Percentiles rank a stretch among this genome's conserved stretches.
Evolutionary conservation across 2,888 invertebrate species (phyloP).

Genomic region (Acanthosoma haemorrhoidale): DNA sequence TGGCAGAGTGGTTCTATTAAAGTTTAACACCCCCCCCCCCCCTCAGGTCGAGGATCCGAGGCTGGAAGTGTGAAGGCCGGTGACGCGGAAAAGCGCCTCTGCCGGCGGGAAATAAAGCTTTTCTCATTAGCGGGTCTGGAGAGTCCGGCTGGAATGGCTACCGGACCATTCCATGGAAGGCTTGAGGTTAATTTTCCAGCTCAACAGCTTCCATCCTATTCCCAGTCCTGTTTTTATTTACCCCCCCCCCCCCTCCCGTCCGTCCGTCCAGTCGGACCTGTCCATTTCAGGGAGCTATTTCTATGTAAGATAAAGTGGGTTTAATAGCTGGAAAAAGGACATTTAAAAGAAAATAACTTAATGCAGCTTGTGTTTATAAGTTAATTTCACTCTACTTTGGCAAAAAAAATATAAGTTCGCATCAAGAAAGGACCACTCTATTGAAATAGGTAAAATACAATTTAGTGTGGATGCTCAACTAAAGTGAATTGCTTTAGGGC

Average conservation of each 20-base stretch:
- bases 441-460: no score
- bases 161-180: no score
- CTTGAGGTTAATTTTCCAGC: conserved; percentile 1
- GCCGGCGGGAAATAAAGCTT: background rate
- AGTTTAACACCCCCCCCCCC: background rate
- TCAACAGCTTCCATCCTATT: background rate
- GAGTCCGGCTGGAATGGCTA: no score
- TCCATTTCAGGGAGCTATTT: conserved; percentile 4
- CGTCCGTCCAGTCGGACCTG: background rate
- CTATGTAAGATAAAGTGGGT: no score
- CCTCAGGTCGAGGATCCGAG: no score
- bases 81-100: background rate
- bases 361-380: background rate
- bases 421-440: no score
- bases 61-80: background rate
- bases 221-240: background rate
- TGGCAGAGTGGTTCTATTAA: background rate
- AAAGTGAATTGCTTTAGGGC: no score
- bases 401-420: no score
- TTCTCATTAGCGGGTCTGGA: background rate
- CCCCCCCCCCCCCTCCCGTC: background rate
- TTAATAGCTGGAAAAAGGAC: background rate
- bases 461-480: no score
- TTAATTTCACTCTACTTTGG: no score
- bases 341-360: background rate